Evolutionary conservation across 2,888 invertebrate species (phyloP), one percentile per base, ranked within the genome.

Genomic region (Morpho achilles): DNA sequence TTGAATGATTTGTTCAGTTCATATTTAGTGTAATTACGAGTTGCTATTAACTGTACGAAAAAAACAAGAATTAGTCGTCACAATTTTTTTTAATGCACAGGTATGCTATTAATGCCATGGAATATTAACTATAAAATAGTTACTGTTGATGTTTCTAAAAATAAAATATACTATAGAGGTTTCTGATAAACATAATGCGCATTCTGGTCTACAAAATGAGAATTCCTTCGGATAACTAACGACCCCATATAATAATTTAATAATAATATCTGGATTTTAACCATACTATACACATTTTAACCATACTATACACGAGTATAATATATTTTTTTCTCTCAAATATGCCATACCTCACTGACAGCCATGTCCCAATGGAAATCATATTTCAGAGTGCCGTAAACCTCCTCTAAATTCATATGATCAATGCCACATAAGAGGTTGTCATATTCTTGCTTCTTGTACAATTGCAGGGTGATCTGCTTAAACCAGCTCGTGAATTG

Each of bases 311-410:
- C n/a, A n/a, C n/a, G n/a, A n/a, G n/a, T n/a, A n/a, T n/a, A 16
- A 16, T 16, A 16, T 16, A 16, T 16, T 16, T 16, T 16, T 16
- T 16, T 16, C 16, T 16, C 16, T 32, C 32, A 23, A 50, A 8
- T 16, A 16, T 3, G 22, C 43, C 43, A 64, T 59, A 92, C 92
- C 86, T 92, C 92, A 59, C 67, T 80, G 10, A 91, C 70, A 1
- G 92, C 90, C 84, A 92, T 91, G 58, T 92, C 92, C 93, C 93
- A 93, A 58, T 92, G 88, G 71, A 93, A 92, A 62, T 91, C 87
- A 23, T 84, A 81, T 58, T 87, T 78, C 16, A 93, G 68, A 0
- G 80, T 70, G 8, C 72, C 69, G 58, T 90, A 78, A 0, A 92
- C 70, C 1, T 90, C 87, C 0, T 79, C 74, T 22, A 84, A 64